Conservation (phyloP, 2,797 vertebrate genomes). For the Oreortyx pictus region DNA sequence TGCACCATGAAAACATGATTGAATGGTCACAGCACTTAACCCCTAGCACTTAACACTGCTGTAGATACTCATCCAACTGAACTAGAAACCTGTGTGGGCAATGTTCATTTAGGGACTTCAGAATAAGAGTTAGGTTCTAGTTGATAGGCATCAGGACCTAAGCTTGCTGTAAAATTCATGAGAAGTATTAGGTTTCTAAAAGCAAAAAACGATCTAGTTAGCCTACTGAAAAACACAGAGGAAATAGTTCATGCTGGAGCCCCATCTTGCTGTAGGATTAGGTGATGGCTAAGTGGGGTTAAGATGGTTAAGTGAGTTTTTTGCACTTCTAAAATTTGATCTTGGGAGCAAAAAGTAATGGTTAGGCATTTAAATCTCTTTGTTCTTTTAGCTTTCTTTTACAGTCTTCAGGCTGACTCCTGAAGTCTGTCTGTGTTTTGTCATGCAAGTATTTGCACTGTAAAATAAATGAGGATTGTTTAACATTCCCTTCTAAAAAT, state of each 20-base stretch:
- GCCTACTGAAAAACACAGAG: background rate
- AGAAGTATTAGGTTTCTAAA: background rate
- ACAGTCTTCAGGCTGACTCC: conserved; percentile 29
- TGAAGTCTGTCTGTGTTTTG: conserved; percentile 56
- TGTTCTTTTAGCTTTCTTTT: conserved; percentile 7
- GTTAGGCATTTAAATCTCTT: conserved; percentile 18
- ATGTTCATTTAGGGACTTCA: background rate
- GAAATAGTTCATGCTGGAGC: background rate
- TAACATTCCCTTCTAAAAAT: conserved; percentile 63
- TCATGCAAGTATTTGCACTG: conserved; percentile 64
- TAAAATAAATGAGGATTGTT: conserved; percentile 66
- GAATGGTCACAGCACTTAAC: background rate
- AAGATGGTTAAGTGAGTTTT: background rate
- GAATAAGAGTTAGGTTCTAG: background rate
- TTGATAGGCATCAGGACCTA: background rate
- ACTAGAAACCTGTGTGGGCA: background rate
- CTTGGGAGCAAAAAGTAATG: background rate
- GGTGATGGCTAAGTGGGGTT: background rate
- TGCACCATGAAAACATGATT: background rate
- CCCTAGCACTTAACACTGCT: background rate
- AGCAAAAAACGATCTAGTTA: background rate
- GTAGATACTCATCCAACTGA: background rate
- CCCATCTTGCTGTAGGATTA: background rate
- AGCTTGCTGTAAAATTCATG: background rate
- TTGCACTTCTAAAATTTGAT: background rate